Percentiles rank a stretch among this genome's conserved stretches.
These are phyloP conservation scores for Callimorpha dominula DNA, from an alignment of 2,888 invertebrate species.

Conservation along the genomic window DNA sequence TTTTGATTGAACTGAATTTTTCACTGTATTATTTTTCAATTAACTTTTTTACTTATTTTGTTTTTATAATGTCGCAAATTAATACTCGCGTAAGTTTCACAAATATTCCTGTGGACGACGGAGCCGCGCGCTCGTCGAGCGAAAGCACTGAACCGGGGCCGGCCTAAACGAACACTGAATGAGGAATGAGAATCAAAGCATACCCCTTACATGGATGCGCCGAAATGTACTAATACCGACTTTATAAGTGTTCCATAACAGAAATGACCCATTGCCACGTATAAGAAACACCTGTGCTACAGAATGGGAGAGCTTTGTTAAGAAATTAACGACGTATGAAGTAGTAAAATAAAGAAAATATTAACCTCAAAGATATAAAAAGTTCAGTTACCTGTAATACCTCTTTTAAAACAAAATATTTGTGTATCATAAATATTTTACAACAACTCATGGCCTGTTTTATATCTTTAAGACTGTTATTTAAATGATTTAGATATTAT, in stretches of 20 bases:
- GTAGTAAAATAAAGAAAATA: conserved; percentile 10
- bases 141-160: conserved; percentile 54
- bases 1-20: conserved; percentile 13
- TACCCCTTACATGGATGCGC: conserved; percentile 60
- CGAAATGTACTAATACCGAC: conserved; percentile 40
- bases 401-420: conserved; percentile 10
- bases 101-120: conserved; percentile 20
- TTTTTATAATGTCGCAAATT: conserved; percentile 10
- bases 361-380: conserved; percentile 8
- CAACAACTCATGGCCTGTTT: not conserved
- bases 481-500: not conserved
- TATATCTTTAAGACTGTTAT: conserved; percentile 3
- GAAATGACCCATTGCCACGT: conserved; percentile 10
- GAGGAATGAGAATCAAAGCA: conserved; percentile 58
- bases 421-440: conserved; percentile 6
- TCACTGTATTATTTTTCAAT: conserved; percentile 1
- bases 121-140: conserved; percentile 33
- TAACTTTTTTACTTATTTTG: conserved; percentile 34
- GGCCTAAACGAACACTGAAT: conserved; percentile 68
- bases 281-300: conserved; percentile 9
- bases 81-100: conserved; percentile 34
- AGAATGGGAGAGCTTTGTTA: not conserved
- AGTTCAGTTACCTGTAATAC: conserved; percentile 8
- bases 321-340: conserved; percentile 1
- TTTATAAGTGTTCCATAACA: conserved; percentile 5